phyloP scores from a whole-genome alignment of 1,140 invertebrate genomes.

The Scaptomyza montana region DNA sequence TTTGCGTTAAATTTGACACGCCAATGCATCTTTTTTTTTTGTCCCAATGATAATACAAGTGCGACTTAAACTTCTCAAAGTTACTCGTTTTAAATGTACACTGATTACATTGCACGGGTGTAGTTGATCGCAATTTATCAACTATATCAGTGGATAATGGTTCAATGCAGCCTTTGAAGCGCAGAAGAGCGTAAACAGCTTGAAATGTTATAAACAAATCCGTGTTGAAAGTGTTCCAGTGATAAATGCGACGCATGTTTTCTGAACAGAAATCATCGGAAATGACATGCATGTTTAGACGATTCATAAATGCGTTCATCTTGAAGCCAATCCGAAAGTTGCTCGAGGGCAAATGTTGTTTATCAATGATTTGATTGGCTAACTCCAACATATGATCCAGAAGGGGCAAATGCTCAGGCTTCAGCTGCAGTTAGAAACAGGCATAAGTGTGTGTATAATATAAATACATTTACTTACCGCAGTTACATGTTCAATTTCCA shows the following conservation, averaged over 20 bases:
- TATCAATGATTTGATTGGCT: constrained; percentile 53
- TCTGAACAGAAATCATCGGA: constrained; percentile 57
- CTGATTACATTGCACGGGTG: constrained; percentile 52
- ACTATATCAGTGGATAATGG: constrained; percentile 36
- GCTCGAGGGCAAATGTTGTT: constrained; percentile 26
- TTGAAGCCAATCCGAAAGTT: constrained; percentile 65
- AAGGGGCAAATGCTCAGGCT: constrained; percentile 47
- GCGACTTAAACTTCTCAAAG: constrained; percentile 41
- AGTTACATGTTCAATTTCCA: constrained; percentile 44
- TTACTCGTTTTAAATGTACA: constrained; percentile 38
- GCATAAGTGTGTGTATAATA: not conserved
- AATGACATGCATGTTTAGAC: constrained; percentile 62
- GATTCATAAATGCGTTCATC: constrained; percentile 53
- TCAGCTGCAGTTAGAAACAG: constrained; percentile 25
- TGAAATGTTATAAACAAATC: constrained; percentile 56
- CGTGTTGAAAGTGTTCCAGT: constrained; percentile 67
- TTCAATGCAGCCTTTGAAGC: constrained; percentile 37
- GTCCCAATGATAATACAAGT: constrained; percentile 54
- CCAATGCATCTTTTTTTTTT: not conserved
- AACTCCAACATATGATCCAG: constrained; percentile 66
- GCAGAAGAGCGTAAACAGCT: constrained; percentile 29
- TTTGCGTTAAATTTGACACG: not conserved
- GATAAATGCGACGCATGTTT: constrained; percentile 37
- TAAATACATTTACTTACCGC: constrained; percentile 26
- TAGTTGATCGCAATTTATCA: constrained; percentile 14